Evolutionary conservation across 2,888 invertebrate genomes (phyloP), one percentile per base, ranked within the genome.

Genomic region (Diabrotica balteata): DNA sequence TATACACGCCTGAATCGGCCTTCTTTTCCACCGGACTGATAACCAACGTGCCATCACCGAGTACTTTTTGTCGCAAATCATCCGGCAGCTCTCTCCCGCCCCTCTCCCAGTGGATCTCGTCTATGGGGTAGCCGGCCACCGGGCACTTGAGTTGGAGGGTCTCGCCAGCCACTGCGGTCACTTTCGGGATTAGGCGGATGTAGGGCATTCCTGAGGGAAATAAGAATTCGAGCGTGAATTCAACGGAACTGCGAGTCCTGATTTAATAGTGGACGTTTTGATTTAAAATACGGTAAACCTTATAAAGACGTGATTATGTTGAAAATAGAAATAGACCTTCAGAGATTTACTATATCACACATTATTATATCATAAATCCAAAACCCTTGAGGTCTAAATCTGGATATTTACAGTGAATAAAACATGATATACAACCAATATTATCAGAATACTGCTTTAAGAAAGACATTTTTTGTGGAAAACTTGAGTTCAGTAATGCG

Each of bases 121-220:
- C 91, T 72, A 93, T 91, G 42, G 94, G 93, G 84, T 91, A 93
- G 32, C 94, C 94, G 22, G 93, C 92, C 44, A 93, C 93, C 22
- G 93, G 93, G 84, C 94, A 94, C 82, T 91, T 90, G 67, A 94
- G 85, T 63, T 89, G 88, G 75, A 93, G 86, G 67, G 88, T 88
- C 82, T 93, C 91, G 57, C 92, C 92, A 8, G 93, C 93, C 9
- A 93, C 92, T 7, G 93, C 93, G 43, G 93, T 93, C 75, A 93
- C 90, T 85, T 93, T 93, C 45, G 91, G 91, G 82, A 94, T 92
- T 69, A 91, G 87, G 55, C 93, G 88, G 75, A 94, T 92, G 81
- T 91, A 92, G 5, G 93, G 94, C 77, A 91, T 87, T 78, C 93
- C 93, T 93, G 80, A 6, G 79, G 74, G 73, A 67, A 64, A 64